Percentiles rank a stretch among this genome's conserved stretches.
Conservation (phyloP, 2,797 vertebrate genomes). For the Thamnophis elegans region DNA sequence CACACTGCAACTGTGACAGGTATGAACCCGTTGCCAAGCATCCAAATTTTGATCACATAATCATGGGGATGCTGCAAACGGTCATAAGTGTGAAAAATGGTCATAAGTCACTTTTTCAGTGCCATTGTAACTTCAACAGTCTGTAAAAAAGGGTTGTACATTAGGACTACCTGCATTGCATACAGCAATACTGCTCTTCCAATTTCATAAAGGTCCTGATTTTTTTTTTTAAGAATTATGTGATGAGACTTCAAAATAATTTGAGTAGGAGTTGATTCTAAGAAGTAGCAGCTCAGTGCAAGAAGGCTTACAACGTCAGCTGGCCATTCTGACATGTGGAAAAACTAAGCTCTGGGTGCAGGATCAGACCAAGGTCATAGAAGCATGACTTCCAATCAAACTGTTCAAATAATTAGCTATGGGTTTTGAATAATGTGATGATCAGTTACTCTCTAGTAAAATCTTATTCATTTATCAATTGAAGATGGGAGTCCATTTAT, state of each 20-base stretch:
- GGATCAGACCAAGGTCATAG: background rate
- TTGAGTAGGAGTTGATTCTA: background rate
- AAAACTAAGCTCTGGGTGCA: background rate
- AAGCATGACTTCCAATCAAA: background rate
- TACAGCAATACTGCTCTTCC: background rate
- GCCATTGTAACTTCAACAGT: background rate
- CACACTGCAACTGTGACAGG: background rate
- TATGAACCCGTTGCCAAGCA: background rate
- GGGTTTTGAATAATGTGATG: background rate
- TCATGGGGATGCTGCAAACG: background rate
- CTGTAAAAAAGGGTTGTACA: background rate
- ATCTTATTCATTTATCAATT: background rate
- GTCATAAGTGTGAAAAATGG: no score
- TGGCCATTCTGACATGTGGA: background rate
- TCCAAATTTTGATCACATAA: background rate
- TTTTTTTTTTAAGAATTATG: background rate
- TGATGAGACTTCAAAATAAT: background rate
- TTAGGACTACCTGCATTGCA: background rate
- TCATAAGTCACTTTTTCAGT: background rate
- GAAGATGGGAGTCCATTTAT: background rate
- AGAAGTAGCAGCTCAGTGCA: background rate
- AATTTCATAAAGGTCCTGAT: background rate
- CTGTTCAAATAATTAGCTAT: background rate
- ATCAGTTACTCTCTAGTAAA: background rate
- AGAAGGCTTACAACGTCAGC: background rate